Base-by-base conservation (phyloP, 2,797 vertebrate genomes). In the Pyrrhura leucotis region DNA sequence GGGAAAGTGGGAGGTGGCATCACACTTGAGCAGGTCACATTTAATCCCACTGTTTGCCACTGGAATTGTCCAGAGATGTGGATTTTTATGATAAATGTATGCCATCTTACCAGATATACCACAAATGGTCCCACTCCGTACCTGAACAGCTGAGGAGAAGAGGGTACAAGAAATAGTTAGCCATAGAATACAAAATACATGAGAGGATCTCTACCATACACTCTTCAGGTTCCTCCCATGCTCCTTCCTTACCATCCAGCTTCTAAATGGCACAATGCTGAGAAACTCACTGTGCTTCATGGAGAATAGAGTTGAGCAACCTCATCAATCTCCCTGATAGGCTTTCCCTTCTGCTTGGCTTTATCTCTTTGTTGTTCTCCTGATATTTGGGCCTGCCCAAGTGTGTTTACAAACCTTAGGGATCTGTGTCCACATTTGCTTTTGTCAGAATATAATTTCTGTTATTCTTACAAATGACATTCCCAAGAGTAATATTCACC, bases 101-200 rank as follows among this genome's bases (percentile, higher is more conserved):
- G 40, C 40, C 62, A 9, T 91, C 98, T 98, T 98, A 98, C 98
- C 98, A 98, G 91, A 98, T 98, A 39, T 98, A 98, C 98, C 98
- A 98, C 83, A 98, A 96, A 61, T 23, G 97, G 28, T 98, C 86
- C 98, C 98, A 98, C 50, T 98, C 94, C 9, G 94, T 97, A 28
- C 96, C 94, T 59, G 97, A 66, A 54, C 98, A 98, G 61, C 98
- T 98, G 85, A 59, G 59, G 89, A 69, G 69, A 96, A 96, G 37
- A 78, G 12, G 7, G 11, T 71, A 83, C 29, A 75, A 94, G 44
- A 90, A 28, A 53, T 3, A 53, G 42, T 96, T 90, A 95, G 53
- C 40, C 11, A 82, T 35, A 86, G 47, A 90, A 83, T 67, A 47
- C 31, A 45, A 88, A 45, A 84, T 25, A 89, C 73, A 59, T 44